A percentile compares a stretch with the other conserved stretches of the same genome.
Evolutionary conservation across 2,797 vertebrate species (phyloP).

Genomic region (Crenuchus spilurus): DNA sequence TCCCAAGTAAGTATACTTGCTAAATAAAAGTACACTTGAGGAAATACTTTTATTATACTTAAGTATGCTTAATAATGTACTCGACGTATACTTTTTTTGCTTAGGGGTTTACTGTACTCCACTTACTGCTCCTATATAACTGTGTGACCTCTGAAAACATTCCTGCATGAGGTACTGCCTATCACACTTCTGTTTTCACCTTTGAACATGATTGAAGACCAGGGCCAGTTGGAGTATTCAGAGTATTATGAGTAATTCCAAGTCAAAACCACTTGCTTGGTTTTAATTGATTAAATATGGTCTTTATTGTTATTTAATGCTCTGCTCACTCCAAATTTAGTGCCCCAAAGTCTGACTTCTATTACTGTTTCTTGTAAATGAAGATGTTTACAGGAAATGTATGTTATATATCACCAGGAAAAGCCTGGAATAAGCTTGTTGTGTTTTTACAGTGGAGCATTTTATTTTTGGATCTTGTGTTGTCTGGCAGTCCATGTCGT

Average conservation of each 20-base stretch:
- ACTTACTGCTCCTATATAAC: neutral
- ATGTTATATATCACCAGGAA: slow-evolving; percentile 37
- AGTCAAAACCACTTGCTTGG: neutral
- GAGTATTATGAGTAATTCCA: neutral
- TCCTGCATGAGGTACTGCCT: slow-evolving; percentile 26
- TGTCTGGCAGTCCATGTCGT: slow-evolving; percentile 8
- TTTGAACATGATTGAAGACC: neutral
- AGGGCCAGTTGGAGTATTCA: neutral
- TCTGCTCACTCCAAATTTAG: neutral
- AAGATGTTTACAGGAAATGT: slow-evolving; percentile 26
- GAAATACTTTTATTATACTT: too few relatives aligned
- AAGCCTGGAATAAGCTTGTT: slow-evolving; percentile 42
- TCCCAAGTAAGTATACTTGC: too few relatives aligned
- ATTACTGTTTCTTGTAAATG: neutral
- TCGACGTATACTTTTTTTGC: too few relatives aligned
- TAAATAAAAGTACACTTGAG: too few relatives aligned
- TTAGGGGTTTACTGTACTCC: too few relatives aligned
- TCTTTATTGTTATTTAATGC: neutral
- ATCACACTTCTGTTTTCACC: neutral
- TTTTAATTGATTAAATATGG: too few relatives aligned
- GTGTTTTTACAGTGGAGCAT: slow-evolving; percentile 51
- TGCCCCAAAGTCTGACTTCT: neutral
- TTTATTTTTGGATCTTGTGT: slow-evolving; percentile 32
- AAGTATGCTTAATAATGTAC: too few relatives aligned
- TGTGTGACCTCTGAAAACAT: slow-evolving; percentile 3